Percentiles rank a stretch among this genome's conserved stretches.
These are phyloP conservation scores for Pavo muticus DNA, from an alignment of 2,113 vertebrate genomes.

Conservation along the genomic window DNA sequence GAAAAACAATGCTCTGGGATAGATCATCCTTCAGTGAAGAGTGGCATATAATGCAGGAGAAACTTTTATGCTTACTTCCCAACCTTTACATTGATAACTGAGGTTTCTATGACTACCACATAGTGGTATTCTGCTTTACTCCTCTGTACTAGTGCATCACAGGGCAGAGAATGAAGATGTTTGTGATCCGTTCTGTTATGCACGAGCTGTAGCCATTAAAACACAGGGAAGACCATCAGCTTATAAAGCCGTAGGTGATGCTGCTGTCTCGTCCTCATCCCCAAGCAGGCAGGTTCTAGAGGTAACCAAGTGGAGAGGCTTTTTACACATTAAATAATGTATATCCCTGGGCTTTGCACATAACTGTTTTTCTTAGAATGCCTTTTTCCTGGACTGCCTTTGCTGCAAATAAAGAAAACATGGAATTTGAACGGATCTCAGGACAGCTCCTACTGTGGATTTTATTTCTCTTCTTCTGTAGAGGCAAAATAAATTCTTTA, in stretches of 20 bases:
- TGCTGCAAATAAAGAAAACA: neutral
- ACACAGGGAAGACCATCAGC: neutral
- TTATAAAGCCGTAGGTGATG: neutral
- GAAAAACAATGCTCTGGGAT: neutral
- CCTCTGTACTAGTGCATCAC: neutral
- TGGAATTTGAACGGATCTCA: neutral
- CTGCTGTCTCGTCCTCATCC: neutral
- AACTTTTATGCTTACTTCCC: slow-evolving; percentile 43
- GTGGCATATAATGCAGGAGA: neutral
- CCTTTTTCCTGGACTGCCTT: neutral
- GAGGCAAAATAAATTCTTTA: neutral
- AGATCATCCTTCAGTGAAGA: neutral
- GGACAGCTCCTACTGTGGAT: neutral
- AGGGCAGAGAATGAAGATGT: neutral
- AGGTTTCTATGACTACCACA: slow-evolving; percentile 46
- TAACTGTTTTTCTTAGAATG: neutral
- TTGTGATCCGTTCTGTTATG: neutral
- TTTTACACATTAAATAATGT: slow-evolving; percentile 18
- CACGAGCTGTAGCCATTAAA: slow-evolving; percentile 18
- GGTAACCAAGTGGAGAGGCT: neutral
- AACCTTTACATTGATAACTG: slow-evolving; percentile 10
- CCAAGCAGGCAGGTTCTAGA: neutral
- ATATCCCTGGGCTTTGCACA: neutral
- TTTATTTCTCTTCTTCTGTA: neutral
- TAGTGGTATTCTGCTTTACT: neutral